Evolutionary conservation across 2,888 invertebrate species (phyloP).

Genomic region (Acrobasis suavella): DNA sequence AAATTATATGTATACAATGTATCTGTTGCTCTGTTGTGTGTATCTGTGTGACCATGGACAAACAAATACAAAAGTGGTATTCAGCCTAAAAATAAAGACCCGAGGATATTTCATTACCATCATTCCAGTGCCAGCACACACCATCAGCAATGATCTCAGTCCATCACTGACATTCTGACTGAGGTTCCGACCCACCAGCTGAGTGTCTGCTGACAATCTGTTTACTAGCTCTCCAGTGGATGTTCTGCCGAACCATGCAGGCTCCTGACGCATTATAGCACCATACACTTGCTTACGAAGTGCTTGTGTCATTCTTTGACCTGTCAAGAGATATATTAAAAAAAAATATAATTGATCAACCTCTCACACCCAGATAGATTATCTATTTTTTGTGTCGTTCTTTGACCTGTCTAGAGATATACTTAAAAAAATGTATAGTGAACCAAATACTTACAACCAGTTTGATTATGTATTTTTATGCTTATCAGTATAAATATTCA

Average conservation of each 20-base stretch:
- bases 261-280: slow-evolving; percentile 92
- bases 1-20: too few species aligned
- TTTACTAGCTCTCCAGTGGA: slow-evolving; percentile 97
- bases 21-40: too few species aligned
- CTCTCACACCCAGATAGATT: too few species aligned
- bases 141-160: slow-evolving; percentile 92
- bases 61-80: too few species aligned
- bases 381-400: too few species aligned
- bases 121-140: slow-evolving; percentile 94
- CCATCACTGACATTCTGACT: slow-evolving; percentile 98
- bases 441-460: too few species aligned
- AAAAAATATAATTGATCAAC: too few species aligned
- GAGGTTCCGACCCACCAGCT: slow-evolving; percentile 94
- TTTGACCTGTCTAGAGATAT: too few species aligned
- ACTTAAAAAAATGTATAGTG: too few species aligned
- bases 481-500: too few species aligned
- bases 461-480: too few species aligned
- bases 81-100: neutral
- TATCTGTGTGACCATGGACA: too few species aligned
- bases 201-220: slow-evolving; percentile 94
- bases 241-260: slow-evolving; percentile 94
- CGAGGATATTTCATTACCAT: slow-evolving; percentile 85
- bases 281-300: slow-evolving; percentile 90
- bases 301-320: slow-evolving; percentile 92
- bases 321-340: slow-evolving; percentile 51